Evolutionary conservation across 1,140 invertebrate species (phyloP), one percentile per base, ranked within the genome.

Genomic region (Tachypleus tridentatus): DNA sequence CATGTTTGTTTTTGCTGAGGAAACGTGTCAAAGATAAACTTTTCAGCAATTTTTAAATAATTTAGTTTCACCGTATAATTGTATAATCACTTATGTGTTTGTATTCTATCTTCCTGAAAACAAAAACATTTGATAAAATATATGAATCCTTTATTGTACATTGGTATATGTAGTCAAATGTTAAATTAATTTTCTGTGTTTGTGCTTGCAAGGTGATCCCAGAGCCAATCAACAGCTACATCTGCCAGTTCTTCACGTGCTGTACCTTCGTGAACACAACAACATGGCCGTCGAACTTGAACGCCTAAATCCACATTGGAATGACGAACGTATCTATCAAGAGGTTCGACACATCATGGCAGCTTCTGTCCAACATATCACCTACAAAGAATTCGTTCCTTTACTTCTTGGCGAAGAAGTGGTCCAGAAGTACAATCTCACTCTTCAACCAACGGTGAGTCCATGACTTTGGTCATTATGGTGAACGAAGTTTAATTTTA

Each of bases 261-360:
- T 83, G 6, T 80, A 77, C 69, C 70, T 82, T 1, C 68, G 82
- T 4, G 78, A 82, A 64, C 80, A 81, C 69, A 81, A 81, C 65
- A 71, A 86, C 68, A 81, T 97, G 61, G 90, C 91, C 0, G 80
- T 83, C 59, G 83, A 86, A 71, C 76, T 98, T 53, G 79, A 82
- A 4, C 78, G 82, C 48, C 71, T 96, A 7, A 82, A 83, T 70
- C 75, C 77, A 6, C 72, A 75, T 63, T 81, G 80, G 80, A 70
- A 78, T 58, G 79, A 84, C 64, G 77, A 82, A 67, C 74, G 69
- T n/a, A 61, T 84, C 0, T 85, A 76, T 69, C 80, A 84, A 65
- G 77, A 79, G 65, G 77, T 77, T 7, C 59, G 77, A 58, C 73
- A 74, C 54, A 80, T 82, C 5, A 64, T 80, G 47, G 79, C 77